Base-by-base conservation (phyloP, 1,140 invertebrate genomes). In the Branchinecta lindahli region DNA sequence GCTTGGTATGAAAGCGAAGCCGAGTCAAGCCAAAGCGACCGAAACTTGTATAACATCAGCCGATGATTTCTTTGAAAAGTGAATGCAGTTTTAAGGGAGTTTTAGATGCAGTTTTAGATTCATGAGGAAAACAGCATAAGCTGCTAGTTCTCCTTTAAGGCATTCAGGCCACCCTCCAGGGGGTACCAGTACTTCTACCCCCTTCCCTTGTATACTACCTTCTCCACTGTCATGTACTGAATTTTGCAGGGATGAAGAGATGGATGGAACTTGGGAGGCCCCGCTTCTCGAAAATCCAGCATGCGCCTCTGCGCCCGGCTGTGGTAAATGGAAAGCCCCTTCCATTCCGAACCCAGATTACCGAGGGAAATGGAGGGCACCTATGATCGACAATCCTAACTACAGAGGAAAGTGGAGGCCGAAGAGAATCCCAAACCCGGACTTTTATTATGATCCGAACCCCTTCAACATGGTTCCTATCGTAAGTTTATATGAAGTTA, bases 261-360 rank as follows among this genome's bases (percentile, higher is more conserved):
- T 98, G 87, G 96, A 99, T 82, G 96, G 96, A 0, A 89, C 92
- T 79, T 99, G 96, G 95, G 96, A 99, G 80, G 87, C 96, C 18
- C 91, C 95, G 0, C 81, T 94, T 68, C 87, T 98, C 45, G 84
- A 87, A 71, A 99, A 99, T 82, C 92, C 94, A 0, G 84, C 83
- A n/a, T 98, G 94, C 78, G 82, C 83, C 74, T 83, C 86, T 72
- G 89, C 85, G 9, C 82, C 87, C 7, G 96, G 96, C 6, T 99
- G 96, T 82, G 96, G 96, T 3, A 80, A 84, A 70, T 99, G 96
- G 90, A 87, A 86, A 73, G 82, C 89, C 66, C 90, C 92, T 15
- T 81, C 88, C 73, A 88, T 96, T 61, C 85, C 88, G 71, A 98
- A 98, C 82, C 94, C 94, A 0, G 84, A 86, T 69, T 97, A 90